Evolutionary conservation across 1,140 invertebrate genomes (phyloP).

Genomic region (Macrotrachela quadricornifera): DNA sequence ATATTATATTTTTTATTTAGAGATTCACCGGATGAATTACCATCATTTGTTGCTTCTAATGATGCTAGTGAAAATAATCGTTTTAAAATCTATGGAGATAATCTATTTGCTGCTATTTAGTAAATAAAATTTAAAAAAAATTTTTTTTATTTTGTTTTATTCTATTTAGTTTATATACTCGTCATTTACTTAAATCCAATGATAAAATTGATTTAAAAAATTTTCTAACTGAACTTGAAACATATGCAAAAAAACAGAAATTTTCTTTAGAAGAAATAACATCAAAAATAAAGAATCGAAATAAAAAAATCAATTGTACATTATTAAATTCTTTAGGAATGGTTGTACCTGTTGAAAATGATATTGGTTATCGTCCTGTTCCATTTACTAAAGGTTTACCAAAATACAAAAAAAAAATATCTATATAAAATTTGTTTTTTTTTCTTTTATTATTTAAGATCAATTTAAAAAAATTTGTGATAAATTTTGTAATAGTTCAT

Average conservation of each 20-base stretch:
- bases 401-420: conserved; percentile 19
- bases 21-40: conserved; percentile 50
- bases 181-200: neutral
- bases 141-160: neutral
- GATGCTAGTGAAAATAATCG: conserved; percentile 41
- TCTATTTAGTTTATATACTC: neutral
- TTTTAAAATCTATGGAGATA: conserved; percentile 49
- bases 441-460: neutral
- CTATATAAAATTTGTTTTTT: neutral
- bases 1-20: conserved; percentile 14
- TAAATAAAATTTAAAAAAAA: conserved; percentile 28
- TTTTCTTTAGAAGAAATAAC: conserved; percentile 41
- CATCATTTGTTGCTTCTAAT: conserved; percentile 54
- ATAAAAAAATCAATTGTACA: conserved; percentile 41
- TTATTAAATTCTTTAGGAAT: conserved; percentile 65
- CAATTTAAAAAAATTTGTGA: neutral
- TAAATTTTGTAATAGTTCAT: neutral
- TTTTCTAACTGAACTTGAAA: conserved; percentile 33
- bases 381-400: conserved; percentile 50
- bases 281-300: conserved; percentile 38
- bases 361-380: conserved; percentile 52
- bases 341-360: conserved; percentile 54
- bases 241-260: conserved; percentile 41
- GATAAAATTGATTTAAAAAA: conserved; percentile 22
- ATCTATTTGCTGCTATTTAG: conserved; percentile 62